Percentiles rank a stretch among this genome's conserved stretches.
Evolutionary conservation across 2,888 invertebrate species (phyloP).

Genomic region (Embidobia sp.): DNA sequence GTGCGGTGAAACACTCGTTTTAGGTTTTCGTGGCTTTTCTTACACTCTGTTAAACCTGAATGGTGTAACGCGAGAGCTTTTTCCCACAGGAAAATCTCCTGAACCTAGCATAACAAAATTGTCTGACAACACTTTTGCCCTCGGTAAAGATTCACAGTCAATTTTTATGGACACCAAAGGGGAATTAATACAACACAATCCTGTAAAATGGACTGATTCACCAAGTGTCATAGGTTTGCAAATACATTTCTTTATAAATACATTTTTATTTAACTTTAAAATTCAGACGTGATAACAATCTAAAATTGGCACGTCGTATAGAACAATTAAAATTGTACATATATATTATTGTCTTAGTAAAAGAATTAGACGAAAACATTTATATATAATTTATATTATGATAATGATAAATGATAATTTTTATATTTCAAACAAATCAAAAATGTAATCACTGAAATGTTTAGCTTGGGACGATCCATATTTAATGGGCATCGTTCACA

Average conservation of each 20-base stretch:
- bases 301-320: too few relatives aligned
- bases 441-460: too few relatives aligned
- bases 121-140: slow-evolving; percentile 88
- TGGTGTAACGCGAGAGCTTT: slow-evolving; percentile 89
- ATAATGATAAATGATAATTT: too few relatives aligned
- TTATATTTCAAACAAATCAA: too few relatives aligned
- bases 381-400: too few relatives aligned
- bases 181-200: slow-evolving; percentile 86
- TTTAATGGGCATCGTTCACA: slow-evolving; percentile 91
- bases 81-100: slow-evolving; percentile 90
- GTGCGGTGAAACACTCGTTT: slow-evolving; percentile 77
- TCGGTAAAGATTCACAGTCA: slow-evolving; percentile 93
- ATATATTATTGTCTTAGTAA: not conserved
- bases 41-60: slow-evolving; percentile 78
- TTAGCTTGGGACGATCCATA: slow-evolving; percentile 97
- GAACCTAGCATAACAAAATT: slow-evolving; percentile 93
- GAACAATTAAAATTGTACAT: not conserved
- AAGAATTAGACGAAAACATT: too few relatives aligned
- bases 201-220: slow-evolving; percentile 90
- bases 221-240: slow-evolving; percentile 86
- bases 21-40: slow-evolving; percentile 79
- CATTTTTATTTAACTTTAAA: too few relatives aligned
- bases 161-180: slow-evolving; percentile 91
- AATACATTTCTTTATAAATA: too few relatives aligned
- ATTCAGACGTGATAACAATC: too few relatives aligned